phyloP scores from a whole-genome alignment of 2,888 invertebrate genomes.

The Agrypnus murinus region DNA sequence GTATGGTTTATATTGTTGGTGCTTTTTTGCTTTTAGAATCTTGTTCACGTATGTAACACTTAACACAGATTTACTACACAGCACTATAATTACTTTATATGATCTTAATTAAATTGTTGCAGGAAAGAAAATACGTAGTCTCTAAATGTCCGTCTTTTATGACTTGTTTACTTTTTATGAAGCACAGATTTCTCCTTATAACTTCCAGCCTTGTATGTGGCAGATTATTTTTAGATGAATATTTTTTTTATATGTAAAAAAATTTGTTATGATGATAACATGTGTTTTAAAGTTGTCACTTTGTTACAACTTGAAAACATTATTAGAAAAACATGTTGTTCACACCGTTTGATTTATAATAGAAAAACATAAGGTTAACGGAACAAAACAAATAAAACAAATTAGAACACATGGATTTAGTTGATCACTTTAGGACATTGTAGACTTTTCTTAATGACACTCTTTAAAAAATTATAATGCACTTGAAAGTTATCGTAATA shows the following conservation, averaged over 20 bases:
- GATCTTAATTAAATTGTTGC: not conserved
- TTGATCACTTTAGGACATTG: conserved; percentile 13
- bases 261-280: conserved; percentile 6
- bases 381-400: conserved; percentile 19
- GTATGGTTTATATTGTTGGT: conserved; percentile 16
- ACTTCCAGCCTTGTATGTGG: not conserved
- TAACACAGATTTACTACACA: conserved; percentile 33
- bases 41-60: conserved; percentile 40
- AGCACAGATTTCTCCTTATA: not conserved
- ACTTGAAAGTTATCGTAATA: conserved; percentile 52
- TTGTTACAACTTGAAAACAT: conserved; percentile 12
- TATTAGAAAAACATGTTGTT: conserved; percentile 11
- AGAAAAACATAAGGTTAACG: not conserved
- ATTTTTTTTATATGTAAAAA: conserved; percentile 12
- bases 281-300: not conserved
- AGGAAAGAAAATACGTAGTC: too few species aligned
- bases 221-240: conserved; percentile 21
- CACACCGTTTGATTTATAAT: conserved; percentile 7
- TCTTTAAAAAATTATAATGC: conserved; percentile 45
- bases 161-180: conserved; percentile 22
- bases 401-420: conserved; percentile 1
- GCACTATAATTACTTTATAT: conserved; percentile 18
- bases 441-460: conserved; percentile 29
- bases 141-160: not conserved
- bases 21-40: conserved; percentile 45